Evolutionary conservation across 2,888 invertebrate genomes (phyloP), one percentile per base, ranked within the genome.

Genomic region (Chironomus tentans): DNA sequence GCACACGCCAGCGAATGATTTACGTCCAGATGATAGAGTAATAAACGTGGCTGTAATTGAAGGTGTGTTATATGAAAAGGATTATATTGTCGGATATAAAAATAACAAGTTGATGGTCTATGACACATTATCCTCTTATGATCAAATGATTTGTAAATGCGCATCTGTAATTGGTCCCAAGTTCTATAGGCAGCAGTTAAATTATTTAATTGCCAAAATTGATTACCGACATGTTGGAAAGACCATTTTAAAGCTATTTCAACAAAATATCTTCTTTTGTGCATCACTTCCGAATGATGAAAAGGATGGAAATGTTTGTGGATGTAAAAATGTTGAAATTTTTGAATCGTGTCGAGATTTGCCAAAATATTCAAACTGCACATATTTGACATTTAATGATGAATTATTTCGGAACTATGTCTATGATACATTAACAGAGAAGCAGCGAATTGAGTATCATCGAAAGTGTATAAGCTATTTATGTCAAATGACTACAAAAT

Each of bases 131-230:
- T 87, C 86, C 3, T 87, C 88, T 0, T 86, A 88, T 78, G 90
- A 90, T 80, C 89, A 90, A 81, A 83, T 88, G 79, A 79, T 91
- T 13, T 80, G 90, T 46, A 91, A 90, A 82, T 88, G 88, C 78
- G 88, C 88, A 7, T 85, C 90, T 0, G 87, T 90, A 3, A 82
- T 90, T 7, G 90, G 90, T 0, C 87, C 88, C 75, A 85, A 85
- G n/a, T 87, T 90, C 78, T 85, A 87, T 0, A 84, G 90, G 78
- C 82, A 85, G 21, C 88, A 90, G 87, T 80, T 90, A 12, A 80
- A 86, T 62, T 86, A 86, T 79, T 81, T 89, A 48, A 83, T 89
- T 82, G 83, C 85, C 70, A 83, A 84, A 48, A 85, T 85, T 24
- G 82, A 85, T 4, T 80, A 81, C 0, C 82, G 85, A 70, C 83